A percentile compares a stretch with the other conserved stretches of the same genome.
Evolutionary conservation across 1,140 invertebrate genomes (phyloP).

Genomic region (Druon quercuslanigerum): DNA sequence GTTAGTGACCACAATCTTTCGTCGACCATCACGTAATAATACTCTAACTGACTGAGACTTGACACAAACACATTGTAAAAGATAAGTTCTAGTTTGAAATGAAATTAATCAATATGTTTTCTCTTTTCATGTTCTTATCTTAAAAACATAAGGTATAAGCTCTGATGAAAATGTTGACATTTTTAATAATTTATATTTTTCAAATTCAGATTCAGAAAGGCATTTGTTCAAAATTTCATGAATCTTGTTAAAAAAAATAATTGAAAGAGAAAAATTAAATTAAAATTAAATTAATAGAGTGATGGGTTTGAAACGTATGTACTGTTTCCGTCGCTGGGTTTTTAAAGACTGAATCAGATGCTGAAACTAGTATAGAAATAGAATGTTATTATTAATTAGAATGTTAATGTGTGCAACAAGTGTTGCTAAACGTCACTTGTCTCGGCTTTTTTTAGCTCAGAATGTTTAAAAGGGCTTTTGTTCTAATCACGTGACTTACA

Average conservation of each 20-base stretch:
- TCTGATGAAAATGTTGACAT: not conserved
- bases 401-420: not conserved
- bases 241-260: too few relatives aligned
- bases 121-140: conserved; percentile 4
- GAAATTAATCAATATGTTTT: conserved; percentile 27
- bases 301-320: too few relatives aligned
- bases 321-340: not conserved
- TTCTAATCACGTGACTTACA: not conserved
- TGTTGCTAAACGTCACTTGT: not conserved
- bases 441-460: not conserved
- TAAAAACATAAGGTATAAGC: not conserved
- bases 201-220: too few relatives aligned
- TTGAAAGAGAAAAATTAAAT: too few relatives aligned
- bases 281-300: too few relatives aligned
- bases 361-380: not conserved
- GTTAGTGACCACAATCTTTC: not conserved
- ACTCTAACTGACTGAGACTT: not conserved
- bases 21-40: conserved; percentile 2
- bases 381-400: not conserved
- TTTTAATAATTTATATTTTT: too few relatives aligned
- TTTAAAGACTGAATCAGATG: not conserved
- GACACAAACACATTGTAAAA: conserved; percentile 7
- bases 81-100: conserved; percentile 30
- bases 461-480: not conserved
- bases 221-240: too few relatives aligned